Evolutionary conservation across 2,888 invertebrate species (phyloP), one percentile per base, ranked within the genome.

Genomic region (Seira sanloemensis): DNA sequence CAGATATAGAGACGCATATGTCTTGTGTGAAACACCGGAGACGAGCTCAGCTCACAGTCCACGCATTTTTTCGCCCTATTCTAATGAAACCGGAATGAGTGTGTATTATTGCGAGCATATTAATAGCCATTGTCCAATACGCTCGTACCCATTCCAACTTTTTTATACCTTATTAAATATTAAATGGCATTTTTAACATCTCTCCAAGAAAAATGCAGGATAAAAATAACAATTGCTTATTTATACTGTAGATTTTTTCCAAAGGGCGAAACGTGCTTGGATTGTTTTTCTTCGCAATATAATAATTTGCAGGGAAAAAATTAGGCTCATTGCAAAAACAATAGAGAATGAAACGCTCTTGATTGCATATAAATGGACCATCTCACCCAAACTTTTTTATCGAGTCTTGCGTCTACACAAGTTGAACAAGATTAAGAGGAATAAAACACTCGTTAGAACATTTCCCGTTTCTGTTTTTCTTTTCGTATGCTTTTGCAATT

Each of bases 311-410:
- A 37, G 37, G 37, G 12, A 37, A 37, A 37, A 37, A 37, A 37
- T 37, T 37, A 12, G 37, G 37, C 37, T 37, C 37, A 4, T 12
- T 37, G 4, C 37, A 37, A 4, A n/a, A n/a, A n/a, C n/a, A n/a
- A n/a, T n/a, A n/a, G n/a, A n/a, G n/a, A 37, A 19, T 58, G 65
- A 75, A 71, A 77, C 68, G 71, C 76, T 50, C 58, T 65, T 66
- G 69, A 37, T 72, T 82, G 82, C 82, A 82, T 82, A 82, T 69
- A 76, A 82, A 82, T 82, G 65, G 68, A 58, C 27, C 71, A 82
- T 76, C 74, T 54, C 37, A 37, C 37, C 69, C 25, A 72, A 71
- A 50, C 71, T 77, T 77, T 77, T 24, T 18, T 27, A 54, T 37
- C 69, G 23, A 25, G 37, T 37, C 37, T 37, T 37, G 12, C 37